Evolutionary conservation across 2,113 vertebrate species (phyloP), one percentile per base, ranked within the genome.

Genomic region (Uria lomvia): DNA sequence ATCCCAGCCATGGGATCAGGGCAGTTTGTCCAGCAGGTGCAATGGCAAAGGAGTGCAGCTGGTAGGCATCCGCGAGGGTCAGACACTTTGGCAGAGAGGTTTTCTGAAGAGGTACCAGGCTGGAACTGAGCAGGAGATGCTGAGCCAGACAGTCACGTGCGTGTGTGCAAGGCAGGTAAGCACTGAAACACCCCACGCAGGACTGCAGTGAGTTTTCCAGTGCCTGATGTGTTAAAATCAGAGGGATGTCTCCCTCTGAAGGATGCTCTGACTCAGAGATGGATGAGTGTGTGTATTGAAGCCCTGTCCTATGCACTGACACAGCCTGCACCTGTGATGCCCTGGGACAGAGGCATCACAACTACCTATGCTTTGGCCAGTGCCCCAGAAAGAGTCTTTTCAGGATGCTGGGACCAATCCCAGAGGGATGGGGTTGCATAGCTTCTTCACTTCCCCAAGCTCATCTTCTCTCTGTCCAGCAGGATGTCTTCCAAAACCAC

Each of bases 351-450:
- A 18, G 36, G 16, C 22, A 56, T 18, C 34, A 27, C 4, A 2
- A 9, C 58, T 24, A 22, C 75, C 17, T 55, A 19, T 67, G 59
- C 70, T 88, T 78, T 70, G 66, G 38, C 67, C 47, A 38, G 3
- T 38, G 36, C 7, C 40, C 19, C 27, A 10, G 2, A 50, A 65
- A 27, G 15, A 11, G 22, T 29, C 29, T 67, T 71, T 78, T n/a
- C 24, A 36, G 47, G 23, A 67, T 36, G 42, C 0, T 0, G 14
- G 24, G 32, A 2, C 34, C 34, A 58, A 14, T 67, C 38, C 29
- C 59, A 53, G 62, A 63, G 9, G 17, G 24, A 13, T 38, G 23
- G 7, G 9, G 11, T 34, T 68, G 7, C 40, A 68, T 36, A 84
- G 12, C 38, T 74, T 38, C 30, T 34, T 79, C 15, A 3, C 13